phyloP scores from a whole-genome alignment of 2,888 invertebrate genomes.

The Troides oblongomaculatus region DNA sequence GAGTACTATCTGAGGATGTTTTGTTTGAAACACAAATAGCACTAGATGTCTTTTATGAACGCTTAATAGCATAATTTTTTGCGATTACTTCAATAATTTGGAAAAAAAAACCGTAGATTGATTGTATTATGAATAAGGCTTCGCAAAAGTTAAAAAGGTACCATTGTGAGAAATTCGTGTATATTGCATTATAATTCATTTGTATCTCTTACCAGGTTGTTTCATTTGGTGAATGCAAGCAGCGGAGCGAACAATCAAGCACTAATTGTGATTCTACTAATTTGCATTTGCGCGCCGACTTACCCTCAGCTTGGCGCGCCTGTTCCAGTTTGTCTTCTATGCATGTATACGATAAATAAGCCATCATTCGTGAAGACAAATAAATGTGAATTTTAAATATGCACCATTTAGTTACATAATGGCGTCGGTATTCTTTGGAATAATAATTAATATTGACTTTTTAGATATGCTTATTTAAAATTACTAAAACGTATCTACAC shows the following conservation, averaged over 20 bases:
- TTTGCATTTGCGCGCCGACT: slow-evolving; percentile 62
- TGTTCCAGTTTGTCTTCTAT: slow-evolving; percentile 41
- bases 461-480: too few relatives aligned
- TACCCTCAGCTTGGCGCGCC: slow-evolving; percentile 43
- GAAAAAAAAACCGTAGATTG: background rate
- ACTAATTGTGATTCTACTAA: slow-evolving; percentile 73
- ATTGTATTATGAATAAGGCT: background rate
- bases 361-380: slow-evolving; percentile 11
- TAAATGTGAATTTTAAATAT: background rate
- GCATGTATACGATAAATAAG: slow-evolving; percentile 26
- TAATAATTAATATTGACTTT: background rate
- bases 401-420: background rate
- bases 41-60: slow-evolving; percentile 51
- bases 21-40: slow-evolving; percentile 69
- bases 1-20: slow-evolving; percentile 63
- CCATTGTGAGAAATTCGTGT: slow-evolving; percentile 44
- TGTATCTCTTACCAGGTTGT: slow-evolving; percentile 60
- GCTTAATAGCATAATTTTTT: too few relatives aligned
- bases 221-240: slow-evolving; percentile 66
- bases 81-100: too few relatives aligned
- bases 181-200: slow-evolving; percentile 57
- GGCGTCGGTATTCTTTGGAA: background rate
- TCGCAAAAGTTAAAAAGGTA: background rate
- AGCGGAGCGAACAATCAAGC: slow-evolving; percentile 63
- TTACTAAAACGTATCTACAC: too few relatives aligned